phyloP scores from a whole-genome alignment of 2,888 invertebrate species.

The Sminthurides aquaticus region DNA sequence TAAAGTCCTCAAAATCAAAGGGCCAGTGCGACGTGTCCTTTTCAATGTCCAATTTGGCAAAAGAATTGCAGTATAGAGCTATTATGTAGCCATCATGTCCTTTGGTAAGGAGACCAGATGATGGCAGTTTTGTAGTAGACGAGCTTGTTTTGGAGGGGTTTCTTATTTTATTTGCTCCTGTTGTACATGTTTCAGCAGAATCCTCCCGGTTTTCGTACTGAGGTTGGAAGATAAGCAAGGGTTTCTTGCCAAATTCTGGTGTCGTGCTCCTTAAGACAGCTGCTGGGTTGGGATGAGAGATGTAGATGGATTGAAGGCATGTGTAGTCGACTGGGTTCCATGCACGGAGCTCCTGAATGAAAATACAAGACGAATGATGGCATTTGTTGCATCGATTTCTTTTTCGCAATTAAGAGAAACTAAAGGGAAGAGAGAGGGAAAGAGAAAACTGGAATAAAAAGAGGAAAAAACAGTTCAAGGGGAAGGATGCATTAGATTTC shows the following conservation, averaged over 20 bases:
- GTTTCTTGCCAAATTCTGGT: slow-evolving; percentile 33
- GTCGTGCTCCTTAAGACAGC: slow-evolving; percentile 33
- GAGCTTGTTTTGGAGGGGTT: neutral
- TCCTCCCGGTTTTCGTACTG: slow-evolving; percentile 9
- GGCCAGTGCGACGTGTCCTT: slow-evolving; percentile 30
- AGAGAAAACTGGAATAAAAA: too few relatives aligned
- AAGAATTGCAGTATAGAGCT: slow-evolving; percentile 39
- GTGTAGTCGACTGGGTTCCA: slow-evolving; percentile 35
- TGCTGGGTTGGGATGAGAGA: slow-evolving; percentile 33
- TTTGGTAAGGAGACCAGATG: slow-evolving; percentile 6
- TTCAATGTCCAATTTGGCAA: slow-evolving; percentile 30
- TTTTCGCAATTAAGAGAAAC: too few relatives aligned
- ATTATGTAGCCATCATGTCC: slow-evolving; percentile 30
- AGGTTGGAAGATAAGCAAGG: slow-evolving; percentile 26
- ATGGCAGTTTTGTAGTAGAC: too few relatives aligned
- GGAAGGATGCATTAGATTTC: too few relatives aligned
- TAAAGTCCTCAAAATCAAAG: slow-evolving; percentile 37
- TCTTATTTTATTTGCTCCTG: too few relatives aligned
- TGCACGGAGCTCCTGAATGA: slow-evolving; percentile 34
- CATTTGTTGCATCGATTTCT: too few relatives aligned
- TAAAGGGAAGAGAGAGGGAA: too few relatives aligned
- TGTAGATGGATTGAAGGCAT: slow-evolving; percentile 35
- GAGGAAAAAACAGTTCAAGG: too few relatives aligned
- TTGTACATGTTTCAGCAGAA: neutral
- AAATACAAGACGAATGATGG: neutral